Percentiles rank a stretch among this genome's conserved stretches.
Evolutionary conservation across 2,113 vertebrate genomes (phyloP).

Genomic region (Spheniscus mendiculus): DNA sequence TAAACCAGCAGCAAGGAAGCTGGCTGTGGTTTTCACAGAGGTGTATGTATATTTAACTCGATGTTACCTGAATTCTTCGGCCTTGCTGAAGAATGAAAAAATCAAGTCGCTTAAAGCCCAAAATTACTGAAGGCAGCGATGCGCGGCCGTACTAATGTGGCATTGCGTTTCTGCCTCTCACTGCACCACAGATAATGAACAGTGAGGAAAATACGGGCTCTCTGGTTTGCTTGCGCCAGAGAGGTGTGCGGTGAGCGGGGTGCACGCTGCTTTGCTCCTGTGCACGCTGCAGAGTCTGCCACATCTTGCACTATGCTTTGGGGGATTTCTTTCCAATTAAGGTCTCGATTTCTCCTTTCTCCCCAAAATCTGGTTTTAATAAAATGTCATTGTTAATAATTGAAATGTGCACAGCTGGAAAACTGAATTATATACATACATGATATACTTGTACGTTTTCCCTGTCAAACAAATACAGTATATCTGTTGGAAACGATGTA

Average conservation of each 20-base stretch:
- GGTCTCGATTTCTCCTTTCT: neutral
- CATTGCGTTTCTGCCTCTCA: rapidly evolving
- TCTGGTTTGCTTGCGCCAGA: neutral
- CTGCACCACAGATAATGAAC: too few species aligned
- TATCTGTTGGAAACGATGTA: neutral
- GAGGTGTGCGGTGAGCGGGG: rapidly evolving
- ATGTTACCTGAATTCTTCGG: neutral
- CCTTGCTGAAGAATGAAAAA: neutral
- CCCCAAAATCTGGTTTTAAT: neutral
- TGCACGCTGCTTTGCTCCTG: neutral
- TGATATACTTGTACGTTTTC: neutral
- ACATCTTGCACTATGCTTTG: too few species aligned
- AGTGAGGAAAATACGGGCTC: neutral
- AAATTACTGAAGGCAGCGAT: neutral
- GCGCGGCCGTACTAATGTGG: rapidly evolving
- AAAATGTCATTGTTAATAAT: neutral
- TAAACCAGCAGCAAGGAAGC: neutral
- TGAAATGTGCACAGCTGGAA: neutral
- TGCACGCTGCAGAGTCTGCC: neutral
- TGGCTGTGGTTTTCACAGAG: neutral
- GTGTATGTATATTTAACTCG: neutral
- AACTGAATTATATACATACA: rapidly evolving
- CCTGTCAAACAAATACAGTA: neutral
- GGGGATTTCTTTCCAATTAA: neutral
- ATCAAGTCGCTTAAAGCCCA: neutral